Evolutionary conservation across 2,113 vertebrate species (phyloP).

Genomic region (Xiphophorus maculatus): DNA sequence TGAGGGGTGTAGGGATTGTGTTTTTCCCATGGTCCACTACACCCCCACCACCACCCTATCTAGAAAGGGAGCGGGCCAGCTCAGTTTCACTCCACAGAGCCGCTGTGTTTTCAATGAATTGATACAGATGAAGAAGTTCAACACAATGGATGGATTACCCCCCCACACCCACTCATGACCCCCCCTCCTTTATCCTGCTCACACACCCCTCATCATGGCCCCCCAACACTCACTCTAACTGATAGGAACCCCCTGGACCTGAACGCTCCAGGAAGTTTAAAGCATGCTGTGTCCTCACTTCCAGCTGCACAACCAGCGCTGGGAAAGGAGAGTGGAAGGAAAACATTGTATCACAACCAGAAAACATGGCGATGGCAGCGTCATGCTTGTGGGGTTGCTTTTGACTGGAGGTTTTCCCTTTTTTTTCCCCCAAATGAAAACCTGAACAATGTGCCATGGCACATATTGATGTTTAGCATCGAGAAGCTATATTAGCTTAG

Average conservation of each 20-base stretch:
- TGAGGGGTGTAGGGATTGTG: slow-evolving; percentile 58
- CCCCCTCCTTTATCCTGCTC: slow-evolving; percentile 40
- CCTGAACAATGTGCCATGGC: too few relatives aligned
- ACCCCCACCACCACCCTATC: slow-evolving; percentile 41
- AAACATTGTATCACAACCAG: neutral
- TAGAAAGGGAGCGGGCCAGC: slow-evolving; percentile 79
- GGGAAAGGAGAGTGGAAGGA: neutral
- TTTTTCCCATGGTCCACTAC: slow-evolving; percentile 84
- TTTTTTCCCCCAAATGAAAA: too few relatives aligned
- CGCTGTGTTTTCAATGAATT: slow-evolving; percentile 82
- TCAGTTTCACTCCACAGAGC: slow-evolving; percentile 86
- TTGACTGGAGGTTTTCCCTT: neutral
- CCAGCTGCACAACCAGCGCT: too few relatives aligned
- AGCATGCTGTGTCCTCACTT: neutral
- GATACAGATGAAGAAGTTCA: slow-evolving; percentile 85
- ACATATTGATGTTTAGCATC: too few relatives aligned
- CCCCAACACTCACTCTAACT: slow-evolving; percentile 52
- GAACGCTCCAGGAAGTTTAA: neutral
- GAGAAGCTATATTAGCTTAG: too few relatives aligned
- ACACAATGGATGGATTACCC: slow-evolving; percentile 84
- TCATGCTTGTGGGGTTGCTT: neutral
- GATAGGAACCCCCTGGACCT: slow-evolving; percentile 3
- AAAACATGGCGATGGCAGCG: neutral
- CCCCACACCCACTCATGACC: slow-evolving; percentile 25
- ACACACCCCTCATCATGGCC: slow-evolving; percentile 41